These are phyloP conservation scores for Spinus pinus DNA, from an alignment of 2,797 vertebrate genomes.

Conservation along the genomic window DNA sequence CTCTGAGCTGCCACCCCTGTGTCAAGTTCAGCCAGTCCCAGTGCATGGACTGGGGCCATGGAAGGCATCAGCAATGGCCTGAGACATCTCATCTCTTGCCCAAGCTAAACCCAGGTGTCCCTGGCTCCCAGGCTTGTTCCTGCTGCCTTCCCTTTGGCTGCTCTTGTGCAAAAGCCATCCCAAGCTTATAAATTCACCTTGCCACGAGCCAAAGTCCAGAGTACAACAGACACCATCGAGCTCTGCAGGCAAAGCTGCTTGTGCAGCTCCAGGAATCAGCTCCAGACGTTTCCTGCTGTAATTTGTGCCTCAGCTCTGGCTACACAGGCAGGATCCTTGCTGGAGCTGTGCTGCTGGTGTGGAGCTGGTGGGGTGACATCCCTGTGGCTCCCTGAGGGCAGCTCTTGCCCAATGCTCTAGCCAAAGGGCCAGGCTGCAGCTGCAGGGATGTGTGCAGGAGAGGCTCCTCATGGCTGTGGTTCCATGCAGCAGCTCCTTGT, in stretches of 20 bases:
- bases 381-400: not conserved
- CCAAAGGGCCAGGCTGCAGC: fast-evolving
- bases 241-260: not conserved
- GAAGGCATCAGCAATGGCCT: not conserved
- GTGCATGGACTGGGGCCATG: not conserved
- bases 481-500: fast-evolving
- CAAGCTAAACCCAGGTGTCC: not conserved
- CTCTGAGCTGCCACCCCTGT: not conserved
- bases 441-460: not conserved
- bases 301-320: not conserved
- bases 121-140: not conserved
- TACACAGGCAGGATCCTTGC: not conserved
- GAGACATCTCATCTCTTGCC: not conserved
- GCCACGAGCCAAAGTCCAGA: not conserved
- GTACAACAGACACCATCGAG: fast-evolving
- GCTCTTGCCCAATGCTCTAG: not conserved
- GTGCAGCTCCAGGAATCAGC: not conserved
- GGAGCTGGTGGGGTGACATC: not conserved
- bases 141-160: not conserved
- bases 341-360: not conserved
- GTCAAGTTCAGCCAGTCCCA: not conserved
- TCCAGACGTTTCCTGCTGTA: not conserved
- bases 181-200: not conserved
- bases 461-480: not conserved
- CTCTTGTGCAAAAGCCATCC: not conserved